A percentile compares a stretch with the other conserved stretches of the same genome.
These are phyloP conservation scores for Kryptolebias ocellatus DNA, from an alignment of 2,797 vertebrate species.

Conservation along the genomic window DNA sequence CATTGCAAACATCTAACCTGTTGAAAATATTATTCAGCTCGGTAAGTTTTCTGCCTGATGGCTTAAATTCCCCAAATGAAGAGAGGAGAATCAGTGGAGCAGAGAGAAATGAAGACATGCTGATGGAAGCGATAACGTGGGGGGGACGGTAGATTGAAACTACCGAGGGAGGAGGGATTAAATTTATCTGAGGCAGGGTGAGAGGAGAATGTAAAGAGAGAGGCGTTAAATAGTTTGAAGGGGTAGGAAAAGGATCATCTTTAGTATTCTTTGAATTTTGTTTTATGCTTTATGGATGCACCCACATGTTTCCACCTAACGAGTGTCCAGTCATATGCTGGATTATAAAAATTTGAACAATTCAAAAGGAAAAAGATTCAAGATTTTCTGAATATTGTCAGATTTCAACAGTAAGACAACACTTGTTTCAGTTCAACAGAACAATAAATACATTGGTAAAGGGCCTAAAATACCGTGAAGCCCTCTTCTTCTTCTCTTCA, in stretches of 20 bases:
- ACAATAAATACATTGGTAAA: no score
- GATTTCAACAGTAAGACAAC: no score
- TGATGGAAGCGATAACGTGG: constrained; percentile 14
- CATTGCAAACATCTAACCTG: constrained; percentile 2
- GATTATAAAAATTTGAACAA: no score
- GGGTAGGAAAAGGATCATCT: neutral
- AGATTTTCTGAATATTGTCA: no score
- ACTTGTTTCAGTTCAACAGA: no score
- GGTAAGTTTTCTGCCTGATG: constrained; percentile 1
- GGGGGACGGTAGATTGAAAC: neutral
- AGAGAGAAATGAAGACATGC: constrained; percentile 2
- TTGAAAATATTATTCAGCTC: neutral
- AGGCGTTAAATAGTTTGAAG: neutral
- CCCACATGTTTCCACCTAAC: no score
- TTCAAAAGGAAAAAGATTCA: no score
- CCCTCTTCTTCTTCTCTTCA: no score
- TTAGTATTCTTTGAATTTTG: no score
- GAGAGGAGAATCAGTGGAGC: neutral
- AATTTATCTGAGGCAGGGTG: neutral
- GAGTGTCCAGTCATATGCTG: no score
- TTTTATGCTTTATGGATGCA: no score
- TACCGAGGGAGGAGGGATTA: neutral
- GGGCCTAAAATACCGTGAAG: no score
- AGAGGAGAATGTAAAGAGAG: neutral
- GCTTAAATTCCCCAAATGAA: neutral